phyloP scores from a whole-genome alignment of 2,113 vertebrate genomes.

The Probosciger aterrimus region DNA sequence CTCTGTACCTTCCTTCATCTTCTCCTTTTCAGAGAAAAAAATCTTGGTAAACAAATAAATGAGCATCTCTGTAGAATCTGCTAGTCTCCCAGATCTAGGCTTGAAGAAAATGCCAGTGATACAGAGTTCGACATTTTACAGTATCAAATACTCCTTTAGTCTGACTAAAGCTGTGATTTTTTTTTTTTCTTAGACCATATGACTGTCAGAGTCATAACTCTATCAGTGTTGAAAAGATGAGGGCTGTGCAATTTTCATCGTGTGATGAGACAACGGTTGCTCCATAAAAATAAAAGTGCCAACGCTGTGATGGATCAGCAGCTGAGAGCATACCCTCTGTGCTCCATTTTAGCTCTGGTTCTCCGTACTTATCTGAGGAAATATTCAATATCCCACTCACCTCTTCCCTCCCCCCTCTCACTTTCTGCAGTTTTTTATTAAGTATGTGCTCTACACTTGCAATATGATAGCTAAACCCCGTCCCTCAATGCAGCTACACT shows the following conservation, averaged over 20 bases:
- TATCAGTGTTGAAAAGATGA: not conserved
- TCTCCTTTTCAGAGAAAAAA: not conserved
- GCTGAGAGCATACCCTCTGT: not conserved
- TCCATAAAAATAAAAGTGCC: conserved; percentile 29
- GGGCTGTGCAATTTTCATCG: not conserved
- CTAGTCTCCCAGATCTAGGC: not conserved
- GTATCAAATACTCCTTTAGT: not conserved
- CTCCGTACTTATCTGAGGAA: not conserved
- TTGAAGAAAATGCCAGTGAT: not conserved
- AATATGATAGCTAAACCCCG: not conserved
- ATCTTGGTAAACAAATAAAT: not conserved
- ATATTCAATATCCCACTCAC: not conserved
- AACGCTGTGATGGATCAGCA: conserved; percentile 1
- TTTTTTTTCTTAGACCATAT: not conserved
- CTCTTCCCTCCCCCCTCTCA: not conserved
- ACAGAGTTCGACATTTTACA: not conserved
- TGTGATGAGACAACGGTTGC: not conserved
- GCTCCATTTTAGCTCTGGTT: not conserved
- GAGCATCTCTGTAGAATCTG: not conserved
- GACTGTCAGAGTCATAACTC: not conserved
- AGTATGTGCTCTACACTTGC: not conserved
- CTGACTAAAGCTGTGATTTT: not conserved
- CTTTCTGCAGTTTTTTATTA: conserved; percentile 3
- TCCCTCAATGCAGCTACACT: not conserved
- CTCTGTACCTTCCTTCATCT: not conserved